Conservation (phyloP, 1,140 invertebrate species). For the Diorhabda sublineata region DNA sequence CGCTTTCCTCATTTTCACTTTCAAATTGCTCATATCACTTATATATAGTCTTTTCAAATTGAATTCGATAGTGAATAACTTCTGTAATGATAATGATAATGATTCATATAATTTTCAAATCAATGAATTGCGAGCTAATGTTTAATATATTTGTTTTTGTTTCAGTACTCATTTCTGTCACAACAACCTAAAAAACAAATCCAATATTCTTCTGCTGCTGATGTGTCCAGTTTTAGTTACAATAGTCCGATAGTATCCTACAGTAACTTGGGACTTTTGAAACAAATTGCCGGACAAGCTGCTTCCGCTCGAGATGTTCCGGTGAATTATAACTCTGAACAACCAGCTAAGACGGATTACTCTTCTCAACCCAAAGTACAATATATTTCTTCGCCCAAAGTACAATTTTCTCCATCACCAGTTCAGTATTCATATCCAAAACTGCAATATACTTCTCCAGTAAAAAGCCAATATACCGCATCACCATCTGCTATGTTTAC, state of each 20-base stretch:
- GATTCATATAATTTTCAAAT: no score
- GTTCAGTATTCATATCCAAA: not conserved
- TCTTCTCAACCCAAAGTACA: constrained; percentile 4
- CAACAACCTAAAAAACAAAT: not conserved
- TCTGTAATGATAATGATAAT: no score
- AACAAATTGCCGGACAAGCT: constrained; percentile 35
- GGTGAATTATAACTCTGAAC: not conserved
- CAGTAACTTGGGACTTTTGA: constrained; percentile 37
- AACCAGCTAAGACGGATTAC: constrained; percentile 4
- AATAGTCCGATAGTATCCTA: constrained; percentile 41
- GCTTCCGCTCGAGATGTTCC: constrained; percentile 5
- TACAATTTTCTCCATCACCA: constrained; percentile 4
- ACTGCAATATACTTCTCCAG: not conserved
- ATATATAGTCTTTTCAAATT: not conserved
- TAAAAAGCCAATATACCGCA: not conserved
- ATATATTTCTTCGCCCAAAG: constrained; percentile 9
- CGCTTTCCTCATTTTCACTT: not conserved
- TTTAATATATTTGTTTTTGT: constrained; percentile 4
- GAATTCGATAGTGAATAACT: no score
- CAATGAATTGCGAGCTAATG: not conserved
- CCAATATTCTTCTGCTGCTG: constrained; percentile 37
- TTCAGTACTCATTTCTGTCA: constrained; percentile 2
- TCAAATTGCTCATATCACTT: not conserved
- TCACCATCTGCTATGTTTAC: not conserved
- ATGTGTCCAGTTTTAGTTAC: constrained; percentile 42